phyloP scores from a whole-genome alignment of 2,113 vertebrate genomes.

The Recurvirostra avosetta region DNA sequence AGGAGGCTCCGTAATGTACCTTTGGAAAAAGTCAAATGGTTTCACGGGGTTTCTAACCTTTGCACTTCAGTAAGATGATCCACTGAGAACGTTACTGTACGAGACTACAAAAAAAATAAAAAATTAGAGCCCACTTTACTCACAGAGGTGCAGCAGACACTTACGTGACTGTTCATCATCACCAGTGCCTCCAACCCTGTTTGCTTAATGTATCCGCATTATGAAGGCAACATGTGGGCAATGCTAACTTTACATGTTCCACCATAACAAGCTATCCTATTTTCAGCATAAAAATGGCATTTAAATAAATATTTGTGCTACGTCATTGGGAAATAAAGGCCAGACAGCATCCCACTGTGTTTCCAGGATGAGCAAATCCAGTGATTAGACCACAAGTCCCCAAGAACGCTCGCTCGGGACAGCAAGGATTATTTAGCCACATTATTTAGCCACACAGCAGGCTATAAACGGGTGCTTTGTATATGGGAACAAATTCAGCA shows the following conservation, averaged over 20 bases:
- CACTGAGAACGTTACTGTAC: neutral
- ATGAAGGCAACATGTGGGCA: neutral
- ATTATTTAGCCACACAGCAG: neutral
- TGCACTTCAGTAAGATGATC: slow-evolving; percentile 26
- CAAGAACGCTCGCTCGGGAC: neutral
- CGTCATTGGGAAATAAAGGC: slow-evolving; percentile 19
- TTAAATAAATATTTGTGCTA: slow-evolving; percentile 45
- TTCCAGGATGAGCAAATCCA: slow-evolving; percentile 14
- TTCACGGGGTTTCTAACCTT: slow-evolving; percentile 14
- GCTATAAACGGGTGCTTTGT: neutral
- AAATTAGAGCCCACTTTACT: neutral
- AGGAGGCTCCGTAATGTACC: slow-evolving; percentile 1
- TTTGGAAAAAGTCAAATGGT: slow-evolving; percentile 21
- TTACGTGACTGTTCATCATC: neutral
- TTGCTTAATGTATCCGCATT: neutral
- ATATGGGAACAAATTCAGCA: neutral
- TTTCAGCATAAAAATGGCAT: slow-evolving; percentile 4
- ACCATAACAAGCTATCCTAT: neutral
- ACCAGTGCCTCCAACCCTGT: neutral
- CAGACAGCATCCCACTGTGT: slow-evolving; percentile 1
- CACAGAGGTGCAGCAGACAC: neutral
- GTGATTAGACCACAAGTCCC: neutral
- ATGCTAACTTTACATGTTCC: neutral
- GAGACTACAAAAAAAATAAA: neutral
- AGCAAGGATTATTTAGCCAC: neutral